phyloP scores from a whole-genome alignment of 2,797 vertebrate species.

The Sparus aurata region DNA sequence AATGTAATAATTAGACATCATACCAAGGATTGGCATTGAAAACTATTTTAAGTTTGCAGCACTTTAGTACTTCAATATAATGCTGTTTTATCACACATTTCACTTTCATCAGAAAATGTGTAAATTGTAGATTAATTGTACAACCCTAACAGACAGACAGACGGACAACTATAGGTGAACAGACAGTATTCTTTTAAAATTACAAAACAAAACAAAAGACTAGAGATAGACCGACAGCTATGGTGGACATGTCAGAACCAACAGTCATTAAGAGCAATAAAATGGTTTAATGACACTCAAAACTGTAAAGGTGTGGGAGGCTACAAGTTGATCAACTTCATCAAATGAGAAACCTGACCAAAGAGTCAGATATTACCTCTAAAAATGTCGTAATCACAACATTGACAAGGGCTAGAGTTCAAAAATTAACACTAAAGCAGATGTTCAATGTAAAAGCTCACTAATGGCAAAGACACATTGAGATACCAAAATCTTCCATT shows the following conservation, averaged over 20 bases:
- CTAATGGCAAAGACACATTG: neutral
- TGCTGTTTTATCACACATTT: no score
- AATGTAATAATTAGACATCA: no score
- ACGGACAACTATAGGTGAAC: no score
- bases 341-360: neutral
- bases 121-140: no score
- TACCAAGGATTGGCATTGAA: no score
- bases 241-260: neutral
- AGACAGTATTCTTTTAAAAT: no score
- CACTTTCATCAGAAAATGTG: no score
- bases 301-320: neutral
- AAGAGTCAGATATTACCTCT: neutral
- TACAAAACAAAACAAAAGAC: neutral
- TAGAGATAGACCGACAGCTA: neutral
- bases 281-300: neutral
- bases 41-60: no score
- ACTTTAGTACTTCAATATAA: no score
- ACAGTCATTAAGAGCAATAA: neutral
- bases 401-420: neutral
- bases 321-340: neutral
- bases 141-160: no score
- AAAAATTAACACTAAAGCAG: neutral
- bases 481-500: slow-evolving; percentile 11
- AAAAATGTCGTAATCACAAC: neutral
- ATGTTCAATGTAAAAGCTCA: neutral